A percentile compares a stretch with the other conserved stretches of the same genome.
Conservation (phyloP, 2,113 vertebrate species). For the Vulpes ferrilata region DNA sequence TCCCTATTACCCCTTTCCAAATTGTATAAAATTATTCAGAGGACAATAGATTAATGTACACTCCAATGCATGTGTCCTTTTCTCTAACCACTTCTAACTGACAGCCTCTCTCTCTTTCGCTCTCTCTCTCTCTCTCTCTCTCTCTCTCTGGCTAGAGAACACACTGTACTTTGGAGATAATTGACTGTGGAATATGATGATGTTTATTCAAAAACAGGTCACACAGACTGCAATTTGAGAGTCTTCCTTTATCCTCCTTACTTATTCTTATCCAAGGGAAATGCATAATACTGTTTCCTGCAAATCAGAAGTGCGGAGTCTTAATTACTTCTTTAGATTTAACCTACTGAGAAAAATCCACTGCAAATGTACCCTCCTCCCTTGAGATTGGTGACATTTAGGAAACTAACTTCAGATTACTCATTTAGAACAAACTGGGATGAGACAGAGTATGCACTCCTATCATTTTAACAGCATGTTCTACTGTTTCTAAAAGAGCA, state of each 20-base stretch:
- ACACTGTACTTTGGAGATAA: slow-evolving; percentile 90
- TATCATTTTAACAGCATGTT: slow-evolving; percentile 23
- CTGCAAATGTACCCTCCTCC: slow-evolving; percentile 23
- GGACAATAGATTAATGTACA: slow-evolving; percentile 87
- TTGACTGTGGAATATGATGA: slow-evolving; percentile 88
- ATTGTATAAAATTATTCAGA: slow-evolving; percentile 85
- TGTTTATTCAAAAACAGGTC: slow-evolving; percentile 91
- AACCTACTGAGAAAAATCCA: slow-evolving; percentile 75
- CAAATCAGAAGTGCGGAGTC: slow-evolving; percentile 73
- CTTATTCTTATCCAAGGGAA: slow-evolving; percentile 75
- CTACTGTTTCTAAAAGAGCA: slow-evolving; percentile 27
- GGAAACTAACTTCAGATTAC: slow-evolving; percentile 55
- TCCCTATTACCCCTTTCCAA: slow-evolving; percentile 70
- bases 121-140: slow-evolving; percentile 74
- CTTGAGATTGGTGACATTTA: slow-evolving; percentile 8
- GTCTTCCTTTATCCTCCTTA: slow-evolving; percentile 81
- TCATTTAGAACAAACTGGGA: slow-evolving; percentile 18
- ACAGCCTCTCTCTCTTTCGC: slow-evolving; percentile 84
- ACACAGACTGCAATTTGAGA: slow-evolving; percentile 85
- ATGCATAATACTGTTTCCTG: slow-evolving; percentile 69
- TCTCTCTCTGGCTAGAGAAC: slow-evolving; percentile 87
- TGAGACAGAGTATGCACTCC: background rate
- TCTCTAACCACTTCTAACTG: slow-evolving; percentile 85
- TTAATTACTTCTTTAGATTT: slow-evolving; percentile 78
- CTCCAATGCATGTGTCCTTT: slow-evolving; percentile 85